Conservation (phyloP, 2,797 vertebrate genomes). For the Mergus octosetaceus region DNA sequence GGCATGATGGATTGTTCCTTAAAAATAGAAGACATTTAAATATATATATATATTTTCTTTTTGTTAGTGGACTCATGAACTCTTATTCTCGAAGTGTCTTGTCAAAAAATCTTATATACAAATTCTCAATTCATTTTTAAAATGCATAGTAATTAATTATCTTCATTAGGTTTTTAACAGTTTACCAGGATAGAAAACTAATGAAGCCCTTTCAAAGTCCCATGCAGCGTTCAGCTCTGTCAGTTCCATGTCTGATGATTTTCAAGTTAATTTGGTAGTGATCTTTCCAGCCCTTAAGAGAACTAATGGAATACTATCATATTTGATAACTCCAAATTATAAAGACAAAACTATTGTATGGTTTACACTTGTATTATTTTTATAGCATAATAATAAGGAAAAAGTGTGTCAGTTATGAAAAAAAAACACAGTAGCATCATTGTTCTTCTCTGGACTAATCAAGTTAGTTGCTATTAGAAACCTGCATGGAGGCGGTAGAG, state of each 20-base stretch:
- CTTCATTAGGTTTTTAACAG: not conserved
- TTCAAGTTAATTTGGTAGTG: not conserved
- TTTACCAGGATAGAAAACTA: not conserved
- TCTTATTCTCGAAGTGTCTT: not conserved
- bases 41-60: too few relatives aligned
- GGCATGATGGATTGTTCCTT: not conserved
- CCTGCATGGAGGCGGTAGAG: not conserved
- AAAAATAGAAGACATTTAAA: not conserved
- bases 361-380: not conserved
- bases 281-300: not conserved
- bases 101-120: not conserved
- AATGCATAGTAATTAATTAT: not conserved
- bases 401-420: not conserved
- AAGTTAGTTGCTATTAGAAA: not conserved
- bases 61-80: not conserved
- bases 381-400: not conserved
- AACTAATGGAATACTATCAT: not conserved
- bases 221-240: not conserved
- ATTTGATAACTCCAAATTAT: not conserved
- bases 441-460: not conserved
- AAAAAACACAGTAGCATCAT: not conserved
- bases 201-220: not conserved
- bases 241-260: not conserved
- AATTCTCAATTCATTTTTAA: not conserved
- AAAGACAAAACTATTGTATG: not conserved